Evolutionary conservation across 37 sponge, comb jelly and placozoan genomes (phyloP), one percentile per base, ranked within the genome.

Genomic region (Chondrilla cf. caribensis): DNA sequence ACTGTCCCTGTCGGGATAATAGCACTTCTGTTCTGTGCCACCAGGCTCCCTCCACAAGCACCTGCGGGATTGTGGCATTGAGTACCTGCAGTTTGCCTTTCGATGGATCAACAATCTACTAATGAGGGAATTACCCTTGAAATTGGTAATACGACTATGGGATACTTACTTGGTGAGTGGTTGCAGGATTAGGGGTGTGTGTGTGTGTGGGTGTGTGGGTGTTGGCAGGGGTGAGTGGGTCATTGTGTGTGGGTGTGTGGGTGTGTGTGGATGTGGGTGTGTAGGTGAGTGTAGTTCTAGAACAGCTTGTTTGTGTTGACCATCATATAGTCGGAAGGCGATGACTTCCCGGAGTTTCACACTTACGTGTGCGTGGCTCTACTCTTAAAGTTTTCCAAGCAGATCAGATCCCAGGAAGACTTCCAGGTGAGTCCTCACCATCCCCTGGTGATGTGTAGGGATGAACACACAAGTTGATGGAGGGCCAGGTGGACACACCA

Each of bases 41-140:
- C 31, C 32, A 83, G 84, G 41, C 7, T 18, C 77, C 6, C 84
- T 88, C 1, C 84, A 85, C 80, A 38, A 54, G 44, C 89, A 88
- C 68, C 55, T 90, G 8, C 82, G 72, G 77, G 31, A 60, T 41
- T 68, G 84, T 44, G 44, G 51, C 35, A 84, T 90, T 28, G 87
- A 87, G 40, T 90, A 87, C 70, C 76, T 90, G 25, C 80, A 87
- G 81, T 90, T 90, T 75, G 58, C 91, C 0, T 97, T 97, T 76
- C 68, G 97, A 0, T 97, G 98, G 98, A 89, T 97, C 87, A 97
- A 97, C 81, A 97, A 97, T 86, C 82, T 95, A 7, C 87, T 95
- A 15, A 95, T 92, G 91, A 79, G 97, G 58, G 97, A 97, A 81
- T 83, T 97, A 65, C 97, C 95, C 38, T 83, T 97, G 4, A 60